phyloP scores from a whole-genome alignment of 2,113 vertebrate species.

The Catagonus wagneri region DNA sequence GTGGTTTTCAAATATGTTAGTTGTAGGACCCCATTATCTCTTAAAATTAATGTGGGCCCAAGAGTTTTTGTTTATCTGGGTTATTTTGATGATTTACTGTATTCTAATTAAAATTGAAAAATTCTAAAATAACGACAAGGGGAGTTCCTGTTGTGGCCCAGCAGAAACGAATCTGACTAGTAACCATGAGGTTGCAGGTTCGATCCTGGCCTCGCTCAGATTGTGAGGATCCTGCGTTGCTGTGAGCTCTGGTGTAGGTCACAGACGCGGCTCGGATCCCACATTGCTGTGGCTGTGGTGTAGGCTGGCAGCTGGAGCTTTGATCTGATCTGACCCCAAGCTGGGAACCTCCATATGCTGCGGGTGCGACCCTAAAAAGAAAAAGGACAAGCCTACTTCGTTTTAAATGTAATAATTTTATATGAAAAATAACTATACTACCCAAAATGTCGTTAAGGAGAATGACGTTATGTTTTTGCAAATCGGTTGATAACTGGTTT shows the following conservation, averaged over 20 bases:
- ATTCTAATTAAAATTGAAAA: neutral
- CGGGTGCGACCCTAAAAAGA: too few species aligned
- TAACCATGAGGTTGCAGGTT: too few species aligned
- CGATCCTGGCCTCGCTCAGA: too few species aligned
- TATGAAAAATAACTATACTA: neutral
- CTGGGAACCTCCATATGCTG: too few species aligned
- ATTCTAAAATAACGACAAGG: neutral
- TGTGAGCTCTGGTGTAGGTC: too few species aligned
- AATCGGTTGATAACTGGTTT: neutral
- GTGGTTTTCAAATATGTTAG: constrained; percentile 12
- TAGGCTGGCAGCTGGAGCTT: too few species aligned
- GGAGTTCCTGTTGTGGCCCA: too few species aligned
- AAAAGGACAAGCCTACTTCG: neutral
- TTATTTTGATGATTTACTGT: neutral
- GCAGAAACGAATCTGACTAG: too few species aligned
- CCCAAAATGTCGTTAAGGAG: neutral
- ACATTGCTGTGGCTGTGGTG: too few species aligned
- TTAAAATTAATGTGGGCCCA: neutral
- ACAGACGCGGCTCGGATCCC: too few species aligned
- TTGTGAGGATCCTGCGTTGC: too few species aligned
- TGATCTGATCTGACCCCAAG: too few species aligned
- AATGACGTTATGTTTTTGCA: neutral
- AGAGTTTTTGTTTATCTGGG: neutral
- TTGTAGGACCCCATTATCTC: neutral
- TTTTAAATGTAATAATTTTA: constrained; percentile 6